Evolutionary conservation across 1,140 invertebrate species (phyloP).

Genomic region (Manduca sexta): DNA sequence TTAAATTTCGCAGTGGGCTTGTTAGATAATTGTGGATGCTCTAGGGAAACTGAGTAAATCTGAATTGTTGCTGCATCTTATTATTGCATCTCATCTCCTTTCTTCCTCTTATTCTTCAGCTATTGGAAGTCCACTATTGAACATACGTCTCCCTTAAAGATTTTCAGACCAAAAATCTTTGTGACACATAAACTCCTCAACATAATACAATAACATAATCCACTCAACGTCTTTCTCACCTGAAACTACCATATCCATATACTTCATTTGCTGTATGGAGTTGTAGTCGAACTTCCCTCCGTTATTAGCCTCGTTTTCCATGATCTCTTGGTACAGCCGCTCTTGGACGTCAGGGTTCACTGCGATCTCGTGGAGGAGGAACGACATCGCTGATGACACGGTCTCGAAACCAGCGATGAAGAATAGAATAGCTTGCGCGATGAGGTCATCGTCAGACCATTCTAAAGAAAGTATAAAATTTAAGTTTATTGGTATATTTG

Average conservation of each 20-base stretch:
- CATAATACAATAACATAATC: too few relatives aligned
- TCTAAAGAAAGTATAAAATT: background rate
- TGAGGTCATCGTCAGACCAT: conserved; percentile 34
- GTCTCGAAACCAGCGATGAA: conserved; percentile 76
- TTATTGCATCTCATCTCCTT: too few relatives aligned
- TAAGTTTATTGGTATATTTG: background rate
- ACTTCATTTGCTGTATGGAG: conserved; percentile 18
- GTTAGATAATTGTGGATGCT: too few relatives aligned
- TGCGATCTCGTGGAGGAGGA: conserved; percentile 73
- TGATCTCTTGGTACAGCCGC: conserved; percentile 25
- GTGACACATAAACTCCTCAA: too few relatives aligned
- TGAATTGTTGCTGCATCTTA: too few relatives aligned
- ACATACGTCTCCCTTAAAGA: too few relatives aligned
- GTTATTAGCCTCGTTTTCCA: conserved; percentile 11
- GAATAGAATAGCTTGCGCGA: conserved; percentile 19
- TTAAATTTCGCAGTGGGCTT: too few relatives aligned
- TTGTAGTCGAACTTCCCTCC: conserved; percentile 19
- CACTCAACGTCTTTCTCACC: conserved; percentile 22
- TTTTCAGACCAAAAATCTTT: too few relatives aligned
- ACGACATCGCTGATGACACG: conserved; percentile 72
- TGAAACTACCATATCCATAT: conserved; percentile 29
- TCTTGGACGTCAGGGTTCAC: conserved; percentile 75
- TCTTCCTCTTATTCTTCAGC: too few relatives aligned
- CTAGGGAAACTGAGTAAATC: too few relatives aligned
- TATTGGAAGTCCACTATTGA: too few relatives aligned